A percentile compares a stretch with the other conserved stretches of the same genome.
These are phyloP conservation scores for Hapalemur alaotrensis DNA, from an alignment of 2,797 vertebrate genomes.

Conservation along the genomic window DNA sequence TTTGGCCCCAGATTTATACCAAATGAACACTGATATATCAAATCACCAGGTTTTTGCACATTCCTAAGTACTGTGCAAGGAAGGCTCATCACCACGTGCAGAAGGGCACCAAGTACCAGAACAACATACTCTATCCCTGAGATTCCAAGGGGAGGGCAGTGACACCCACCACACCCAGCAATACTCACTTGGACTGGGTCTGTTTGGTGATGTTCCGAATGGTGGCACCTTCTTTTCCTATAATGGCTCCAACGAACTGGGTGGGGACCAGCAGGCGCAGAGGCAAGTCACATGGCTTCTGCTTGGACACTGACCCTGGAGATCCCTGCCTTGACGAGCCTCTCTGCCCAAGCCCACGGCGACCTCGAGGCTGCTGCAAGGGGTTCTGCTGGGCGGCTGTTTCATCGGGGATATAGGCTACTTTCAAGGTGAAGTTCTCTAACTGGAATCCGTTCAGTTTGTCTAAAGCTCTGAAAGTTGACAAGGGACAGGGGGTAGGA, in stretches of 20 bases:
- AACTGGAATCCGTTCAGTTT: conserved; percentile 97
- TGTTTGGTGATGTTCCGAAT: conserved; percentile 99
- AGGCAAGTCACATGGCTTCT: conserved; percentile 95
- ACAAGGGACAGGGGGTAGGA: background rate
- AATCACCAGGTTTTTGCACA: background rate
- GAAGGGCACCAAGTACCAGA: background rate
- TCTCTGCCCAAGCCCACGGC: conserved; percentile 91
- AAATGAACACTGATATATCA: background rate
- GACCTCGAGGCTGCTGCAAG: conserved; percentile 85
- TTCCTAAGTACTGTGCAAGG: background rate
- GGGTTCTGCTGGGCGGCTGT: conserved; percentile 85
- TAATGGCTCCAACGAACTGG: conserved; percentile 98
- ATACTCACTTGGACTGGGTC: conserved; percentile 97
- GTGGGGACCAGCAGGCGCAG: conserved; percentile 96
- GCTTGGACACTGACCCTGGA: conserved; percentile 89
- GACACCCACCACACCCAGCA: rapidly evolving
- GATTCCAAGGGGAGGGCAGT: background rate
- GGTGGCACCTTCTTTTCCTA: conserved; percentile 98
- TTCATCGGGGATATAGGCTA: conserved; percentile 98
- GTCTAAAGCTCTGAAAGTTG: conserved; percentile 93
- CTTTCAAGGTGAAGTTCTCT: conserved; percentile 96
- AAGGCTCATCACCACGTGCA: background rate
- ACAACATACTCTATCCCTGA: background rate
- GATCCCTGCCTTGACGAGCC: conserved; percentile 93
- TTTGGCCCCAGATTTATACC: background rate